Conservation (phyloP, 2,888 invertebrate genomes). For the Conops quadrifasciatus region DNA sequence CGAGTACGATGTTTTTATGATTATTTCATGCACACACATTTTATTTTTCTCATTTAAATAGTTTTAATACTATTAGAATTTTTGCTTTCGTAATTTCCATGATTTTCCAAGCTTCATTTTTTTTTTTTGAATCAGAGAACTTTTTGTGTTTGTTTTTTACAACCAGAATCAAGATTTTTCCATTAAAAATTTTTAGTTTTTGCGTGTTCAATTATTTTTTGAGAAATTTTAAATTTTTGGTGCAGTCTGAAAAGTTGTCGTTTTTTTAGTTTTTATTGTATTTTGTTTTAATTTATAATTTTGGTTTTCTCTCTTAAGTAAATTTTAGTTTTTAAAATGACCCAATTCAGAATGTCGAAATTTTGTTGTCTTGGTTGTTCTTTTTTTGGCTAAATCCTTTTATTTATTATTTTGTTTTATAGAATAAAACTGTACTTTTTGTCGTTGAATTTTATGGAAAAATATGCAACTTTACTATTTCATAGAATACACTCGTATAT, state of each 20-base stretch:
- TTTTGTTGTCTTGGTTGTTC: neutral
- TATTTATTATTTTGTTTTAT: constrained; percentile 23
- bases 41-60: constrained; percentile 27
- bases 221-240: constrained; percentile 1
- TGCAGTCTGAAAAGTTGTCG: constrained; percentile 55
- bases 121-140: too few species aligned
- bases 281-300: constrained; percentile 6
- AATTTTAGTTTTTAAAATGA: neutral
- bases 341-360: neutral
- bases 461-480: constrained; percentile 32
- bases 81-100: neutral
- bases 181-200: neutral
- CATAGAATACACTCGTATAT: constrained; percentile 9
- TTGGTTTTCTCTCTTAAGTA: constrained; percentile 13
- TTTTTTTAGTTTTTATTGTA: constrained; percentile 19
- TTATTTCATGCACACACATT: constrained; percentile 39
- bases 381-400: neutral
- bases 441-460: constrained; percentile 33
- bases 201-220: neutral
- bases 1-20: constrained; percentile 29
- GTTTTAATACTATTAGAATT: neutral
- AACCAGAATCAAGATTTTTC: neutral
- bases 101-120: neutral
- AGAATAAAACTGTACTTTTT: constrained; percentile 7
- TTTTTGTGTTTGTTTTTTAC: constrained; percentile 1